phyloP scores from a whole-genome alignment of 2,113 vertebrate genomes.

The Eclectus roratus region DNA sequence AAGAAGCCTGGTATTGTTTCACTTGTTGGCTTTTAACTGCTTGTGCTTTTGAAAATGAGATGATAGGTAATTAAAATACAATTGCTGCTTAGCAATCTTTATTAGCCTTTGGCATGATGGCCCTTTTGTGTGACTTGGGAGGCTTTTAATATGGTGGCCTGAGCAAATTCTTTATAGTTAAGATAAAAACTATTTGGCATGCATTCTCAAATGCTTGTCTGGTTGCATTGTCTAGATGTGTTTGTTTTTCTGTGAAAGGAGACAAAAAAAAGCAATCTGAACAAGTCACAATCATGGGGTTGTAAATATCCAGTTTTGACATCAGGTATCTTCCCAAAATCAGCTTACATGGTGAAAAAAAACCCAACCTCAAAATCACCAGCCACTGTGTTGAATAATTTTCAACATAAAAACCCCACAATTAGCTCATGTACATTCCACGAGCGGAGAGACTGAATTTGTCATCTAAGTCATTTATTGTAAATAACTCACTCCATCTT shows the following conservation, averaged over 20 bases:
- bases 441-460: background rate
- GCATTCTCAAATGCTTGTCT: background rate
- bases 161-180: background rate
- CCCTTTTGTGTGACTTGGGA: background rate
- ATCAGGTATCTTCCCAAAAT: background rate
- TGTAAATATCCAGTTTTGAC: background rate
- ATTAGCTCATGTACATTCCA: background rate
- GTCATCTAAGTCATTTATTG: background rate
- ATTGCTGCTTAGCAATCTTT: conserved; percentile 45
- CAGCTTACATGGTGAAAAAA: background rate
- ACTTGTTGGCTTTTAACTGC: conserved; percentile 49
- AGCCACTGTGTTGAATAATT: background rate
- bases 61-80: conserved; percentile 46
- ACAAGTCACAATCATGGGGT: background rate
- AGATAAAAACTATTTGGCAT: background rate
- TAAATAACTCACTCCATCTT: background rate
- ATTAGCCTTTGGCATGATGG: conserved; percentile 42
- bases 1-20: conserved; percentile 20
- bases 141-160: background rate
- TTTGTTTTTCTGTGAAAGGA: background rate
- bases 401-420: background rate
- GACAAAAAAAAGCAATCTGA: background rate
- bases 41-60: conserved; percentile 39
- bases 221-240: background rate
- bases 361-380: background rate